These are phyloP conservation scores for Chiloscyllium plagiosum DNA, from an alignment of 2,113 vertebrate genomes.

Conservation along the genomic window DNA sequence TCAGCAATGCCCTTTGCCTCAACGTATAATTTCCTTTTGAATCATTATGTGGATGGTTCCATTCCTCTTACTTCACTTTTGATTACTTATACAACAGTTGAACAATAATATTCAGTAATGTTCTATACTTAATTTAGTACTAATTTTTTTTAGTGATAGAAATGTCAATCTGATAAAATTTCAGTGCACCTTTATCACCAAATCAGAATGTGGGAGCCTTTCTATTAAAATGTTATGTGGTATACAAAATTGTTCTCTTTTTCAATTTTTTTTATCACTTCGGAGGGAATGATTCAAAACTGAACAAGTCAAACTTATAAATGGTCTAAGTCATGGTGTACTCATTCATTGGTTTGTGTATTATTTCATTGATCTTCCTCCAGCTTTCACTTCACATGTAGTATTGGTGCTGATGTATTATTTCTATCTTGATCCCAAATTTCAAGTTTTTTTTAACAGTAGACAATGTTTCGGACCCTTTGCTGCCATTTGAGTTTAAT, in stretches of 20 bases:
- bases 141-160: no score
- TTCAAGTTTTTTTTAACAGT: neutral
- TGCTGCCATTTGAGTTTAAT: conserved; percentile 26
- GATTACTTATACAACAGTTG: no score
- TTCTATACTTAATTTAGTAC: neutral
- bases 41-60: no score
- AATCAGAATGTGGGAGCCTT: neutral
- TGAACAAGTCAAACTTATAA: neutral
- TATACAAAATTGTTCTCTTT: neutral
- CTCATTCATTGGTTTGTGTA: neutral
- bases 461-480: neutral
- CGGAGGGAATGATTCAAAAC: neutral
- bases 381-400: neutral
- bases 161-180: no score
- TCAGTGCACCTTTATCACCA: neutral
- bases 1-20: no score
- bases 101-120: neutral
- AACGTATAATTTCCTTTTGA: no score
- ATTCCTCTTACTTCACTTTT: no score
- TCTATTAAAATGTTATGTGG: neutral
- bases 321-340: neutral
- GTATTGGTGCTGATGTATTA: neutral
- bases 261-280: neutral
- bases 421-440: neutral
- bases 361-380: conserved; percentile 1